phyloP scores from a whole-genome alignment of 1,140 invertebrate genomes.

The Drosophila pseudoananassae region DNA sequence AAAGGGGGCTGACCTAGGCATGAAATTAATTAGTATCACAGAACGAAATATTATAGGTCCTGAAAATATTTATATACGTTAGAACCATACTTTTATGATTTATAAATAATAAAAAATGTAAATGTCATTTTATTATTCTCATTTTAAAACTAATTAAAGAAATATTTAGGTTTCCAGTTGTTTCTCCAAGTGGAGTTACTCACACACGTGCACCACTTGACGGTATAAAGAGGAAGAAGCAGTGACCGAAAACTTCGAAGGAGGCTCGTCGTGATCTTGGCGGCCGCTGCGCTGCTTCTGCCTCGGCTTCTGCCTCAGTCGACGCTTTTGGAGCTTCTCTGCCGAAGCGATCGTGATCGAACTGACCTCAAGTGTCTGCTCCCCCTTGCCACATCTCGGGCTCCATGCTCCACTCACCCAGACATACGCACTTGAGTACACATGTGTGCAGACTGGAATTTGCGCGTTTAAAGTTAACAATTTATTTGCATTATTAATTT shows the following conservation, averaged over 20 bases:
- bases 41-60: not conserved
- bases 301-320: not conserved
- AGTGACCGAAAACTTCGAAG: conserved; percentile 49
- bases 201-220: conserved; percentile 54
- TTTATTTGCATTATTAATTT: conserved; percentile 83
- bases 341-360: conserved; percentile 72
- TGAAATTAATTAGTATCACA: conserved; percentile 39
- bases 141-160: too few species aligned
- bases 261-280: conserved; percentile 65
- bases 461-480: conserved; percentile 77
- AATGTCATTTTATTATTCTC: too few species aligned
- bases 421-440: conserved; percentile 21
- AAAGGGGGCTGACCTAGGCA: conserved; percentile 46
- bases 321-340: conserved; percentile 28
- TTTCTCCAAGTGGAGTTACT: conserved; percentile 35
- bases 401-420: conserved; percentile 3
- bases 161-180: not conserved
- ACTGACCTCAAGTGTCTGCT: conserved; percentile 73
- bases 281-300: conserved; percentile 34
- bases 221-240: conserved; percentile 21
- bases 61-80: not conserved
- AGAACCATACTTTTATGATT: not conserved
- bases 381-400: conserved; percentile 15
- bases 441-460: conserved; percentile 60
- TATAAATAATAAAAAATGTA: not conserved